phyloP scores from a whole-genome alignment of 2,888 invertebrate genomes.

The Mimumesa dahlbomi region DNA sequence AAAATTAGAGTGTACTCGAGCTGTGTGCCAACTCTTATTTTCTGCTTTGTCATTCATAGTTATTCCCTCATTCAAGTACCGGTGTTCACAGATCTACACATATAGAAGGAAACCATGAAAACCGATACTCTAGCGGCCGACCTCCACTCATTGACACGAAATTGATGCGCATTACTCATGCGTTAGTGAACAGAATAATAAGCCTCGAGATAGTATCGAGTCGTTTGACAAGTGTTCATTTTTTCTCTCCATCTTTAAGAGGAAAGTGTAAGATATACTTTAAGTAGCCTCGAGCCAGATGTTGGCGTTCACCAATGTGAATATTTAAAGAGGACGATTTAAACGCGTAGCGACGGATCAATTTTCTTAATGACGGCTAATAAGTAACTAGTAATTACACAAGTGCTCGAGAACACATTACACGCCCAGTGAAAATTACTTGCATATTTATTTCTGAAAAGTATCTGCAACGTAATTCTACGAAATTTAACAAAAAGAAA shows the following conservation, averaged over 20 bases:
- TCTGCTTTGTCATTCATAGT: not conserved
- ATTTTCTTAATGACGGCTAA: no score
- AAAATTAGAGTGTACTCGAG: no score
- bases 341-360: no score
- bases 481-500: no score
- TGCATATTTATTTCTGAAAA: no score
- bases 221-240: constrained; percentile 14
- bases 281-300: not conserved
- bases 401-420: no score
- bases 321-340: no score
- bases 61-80: not conserved
- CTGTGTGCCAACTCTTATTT: not conserved
- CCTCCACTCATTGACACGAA: constrained; percentile 30
- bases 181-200: constrained; percentile 23
- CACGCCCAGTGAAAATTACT: no score
- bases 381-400: no score
- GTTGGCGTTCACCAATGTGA: no score
- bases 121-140: constrained; percentile 9
- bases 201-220: constrained; percentile 6
- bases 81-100: not conserved
- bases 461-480: no score
- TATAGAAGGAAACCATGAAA: constrained; percentile 3
- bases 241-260: not conserved
- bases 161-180: constrained; percentile 29
- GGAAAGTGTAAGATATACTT: not conserved